These are phyloP conservation scores for Tyrophagus putrescentiae DNA, from an alignment of 1,140 invertebrate species.

Conservation along the genomic window DNA sequence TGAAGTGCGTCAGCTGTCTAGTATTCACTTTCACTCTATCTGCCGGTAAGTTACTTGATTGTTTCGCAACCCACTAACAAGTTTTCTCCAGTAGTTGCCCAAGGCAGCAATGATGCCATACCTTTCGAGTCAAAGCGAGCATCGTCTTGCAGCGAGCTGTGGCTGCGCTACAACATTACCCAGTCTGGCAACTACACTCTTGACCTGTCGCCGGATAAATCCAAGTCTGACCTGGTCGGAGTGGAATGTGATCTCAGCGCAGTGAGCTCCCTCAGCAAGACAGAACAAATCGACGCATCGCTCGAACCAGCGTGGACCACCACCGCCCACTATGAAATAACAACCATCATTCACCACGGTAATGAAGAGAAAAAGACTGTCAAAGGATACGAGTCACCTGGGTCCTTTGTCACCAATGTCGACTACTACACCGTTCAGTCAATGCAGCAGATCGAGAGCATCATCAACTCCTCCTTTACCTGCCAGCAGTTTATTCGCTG, in stretches of 20 bases:
- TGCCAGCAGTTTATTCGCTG: constrained; percentile 29
- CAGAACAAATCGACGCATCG: not conserved
- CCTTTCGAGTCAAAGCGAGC: constrained; percentile 5
- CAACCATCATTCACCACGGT: constrained; percentile 28
- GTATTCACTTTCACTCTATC: no score
- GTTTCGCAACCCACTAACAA: no score
- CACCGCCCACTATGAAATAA: constrained; percentile 18
- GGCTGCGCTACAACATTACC: constrained; percentile 12
- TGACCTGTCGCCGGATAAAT: constrained; percentile 12
- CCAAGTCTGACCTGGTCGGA: not conserved
- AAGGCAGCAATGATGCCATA: no score
- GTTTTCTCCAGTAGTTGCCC: no score
- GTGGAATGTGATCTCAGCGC: constrained; percentile 10
- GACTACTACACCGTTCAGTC: constrained; percentile 20
- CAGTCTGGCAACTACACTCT: constrained; percentile 15
- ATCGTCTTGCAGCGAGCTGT: constrained; percentile 13
- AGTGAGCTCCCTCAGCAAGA: not conserved
- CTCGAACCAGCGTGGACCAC: not conserved
- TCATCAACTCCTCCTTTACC: constrained; percentile 27
- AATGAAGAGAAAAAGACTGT: constrained; percentile 23
- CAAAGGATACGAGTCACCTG: constrained; percentile 25
- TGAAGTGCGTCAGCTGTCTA: no score
- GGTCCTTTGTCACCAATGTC: constrained; percentile 26
- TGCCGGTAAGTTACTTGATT: no score
- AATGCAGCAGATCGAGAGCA: constrained; percentile 21